A percentile compares a stretch with the other conserved stretches of the same genome.
Conservation (phyloP, 2,888 invertebrate species). For the Isoperla grammatica region DNA sequence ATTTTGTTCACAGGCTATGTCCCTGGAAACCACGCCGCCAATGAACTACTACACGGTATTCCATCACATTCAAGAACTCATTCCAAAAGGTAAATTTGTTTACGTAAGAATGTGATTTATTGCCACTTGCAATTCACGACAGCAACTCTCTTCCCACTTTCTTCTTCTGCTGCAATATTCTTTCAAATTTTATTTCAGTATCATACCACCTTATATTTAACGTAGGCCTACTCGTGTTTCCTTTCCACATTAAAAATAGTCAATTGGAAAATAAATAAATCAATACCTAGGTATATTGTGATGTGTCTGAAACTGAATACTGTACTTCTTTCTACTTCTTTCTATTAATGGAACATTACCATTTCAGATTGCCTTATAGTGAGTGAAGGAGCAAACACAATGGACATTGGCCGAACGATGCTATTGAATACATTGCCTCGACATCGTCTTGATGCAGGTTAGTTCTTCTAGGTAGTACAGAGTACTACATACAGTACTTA, state of each 20-base stretch:
- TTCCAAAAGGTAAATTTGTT: slow-evolving; percentile 53
- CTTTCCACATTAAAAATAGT: too few relatives aligned
- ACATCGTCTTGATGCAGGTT: slow-evolving; percentile 87
- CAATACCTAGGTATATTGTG: too few relatives aligned
- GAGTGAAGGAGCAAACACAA: slow-evolving; percentile 97
- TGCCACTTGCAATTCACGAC: background rate
- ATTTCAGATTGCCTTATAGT: slow-evolving; percentile 78
- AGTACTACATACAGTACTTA: too few relatives aligned
- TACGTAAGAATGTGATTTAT: background rate
- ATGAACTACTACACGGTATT: slow-evolving; percentile 94
- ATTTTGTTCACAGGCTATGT: slow-evolving; percentile 54
- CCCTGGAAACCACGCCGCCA: slow-evolving; percentile 64
- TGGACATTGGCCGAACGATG: slow-evolving; percentile 94
- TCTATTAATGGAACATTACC: too few relatives aligned
- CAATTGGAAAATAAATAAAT: too few relatives aligned
- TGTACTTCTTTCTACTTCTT: too few relatives aligned
- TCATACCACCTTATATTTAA: too few relatives aligned
- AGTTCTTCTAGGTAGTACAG: background rate
- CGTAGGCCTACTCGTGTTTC: too few relatives aligned
- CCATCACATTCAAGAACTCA: slow-evolving; percentile 66
- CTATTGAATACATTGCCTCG: slow-evolving; percentile 77
- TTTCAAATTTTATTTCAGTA: too few relatives aligned
- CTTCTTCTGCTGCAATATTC: too few relatives aligned
- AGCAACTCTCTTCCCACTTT: too few relatives aligned
- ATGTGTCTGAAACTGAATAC: too few relatives aligned